Evolutionary conservation across 92 coral and sea anemone species (phyloP).

Genomic region (Ricordea florida): DNA sequence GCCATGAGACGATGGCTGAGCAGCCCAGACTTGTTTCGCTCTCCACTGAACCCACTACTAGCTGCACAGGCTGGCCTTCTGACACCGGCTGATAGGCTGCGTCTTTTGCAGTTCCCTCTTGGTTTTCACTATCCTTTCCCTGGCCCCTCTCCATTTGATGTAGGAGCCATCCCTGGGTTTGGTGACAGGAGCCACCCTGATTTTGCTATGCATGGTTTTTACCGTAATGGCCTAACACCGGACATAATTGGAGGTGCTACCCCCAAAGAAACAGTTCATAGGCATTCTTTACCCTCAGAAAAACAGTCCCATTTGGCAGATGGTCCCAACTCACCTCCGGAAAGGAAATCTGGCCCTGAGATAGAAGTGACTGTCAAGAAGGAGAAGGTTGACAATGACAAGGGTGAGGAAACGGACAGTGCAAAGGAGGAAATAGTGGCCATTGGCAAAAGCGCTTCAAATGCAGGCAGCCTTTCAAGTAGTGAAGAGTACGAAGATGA

Average conservation of each 20-base stretch:
- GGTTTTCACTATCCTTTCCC: slow-evolving; percentile 66
- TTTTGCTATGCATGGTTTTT: slow-evolving; percentile 18
- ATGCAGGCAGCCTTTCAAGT: slow-evolving; percentile 1
- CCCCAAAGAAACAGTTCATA: slow-evolving; percentile 29
- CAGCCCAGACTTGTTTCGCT: slow-evolving; percentile 78
- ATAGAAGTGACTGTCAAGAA: slow-evolving; percentile 30
- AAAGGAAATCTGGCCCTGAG: slow-evolving; percentile 10
- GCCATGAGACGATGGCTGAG: slow-evolving; percentile 91
- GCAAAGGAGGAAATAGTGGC: neutral
- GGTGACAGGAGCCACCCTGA: slow-evolving; percentile 73
- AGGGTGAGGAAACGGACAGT: neutral
- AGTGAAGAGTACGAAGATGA: slow-evolving; percentile 31
- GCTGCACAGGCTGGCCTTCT: slow-evolving; percentile 79
- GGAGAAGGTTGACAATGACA: slow-evolving; percentile 43
- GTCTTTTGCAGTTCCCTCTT: slow-evolving; percentile 76
- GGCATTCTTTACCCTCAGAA: slow-evolving; percentile 31
- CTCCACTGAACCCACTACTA: slow-evolving; percentile 72
- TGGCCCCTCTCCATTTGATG: slow-evolving; percentile 70
- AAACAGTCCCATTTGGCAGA: slow-evolving; percentile 10
- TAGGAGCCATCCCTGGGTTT: slow-evolving; percentile 55
- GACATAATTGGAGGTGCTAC: slow-evolving; percentile 20
- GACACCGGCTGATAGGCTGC: slow-evolving; percentile 85
- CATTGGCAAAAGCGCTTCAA: neutral
- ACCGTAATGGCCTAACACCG: slow-evolving; percentile 48
- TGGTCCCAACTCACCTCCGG: slow-evolving; percentile 18